Base-by-base conservation (phyloP, 2,888 invertebrate species). In the Hypsopygia costalis region DNA sequence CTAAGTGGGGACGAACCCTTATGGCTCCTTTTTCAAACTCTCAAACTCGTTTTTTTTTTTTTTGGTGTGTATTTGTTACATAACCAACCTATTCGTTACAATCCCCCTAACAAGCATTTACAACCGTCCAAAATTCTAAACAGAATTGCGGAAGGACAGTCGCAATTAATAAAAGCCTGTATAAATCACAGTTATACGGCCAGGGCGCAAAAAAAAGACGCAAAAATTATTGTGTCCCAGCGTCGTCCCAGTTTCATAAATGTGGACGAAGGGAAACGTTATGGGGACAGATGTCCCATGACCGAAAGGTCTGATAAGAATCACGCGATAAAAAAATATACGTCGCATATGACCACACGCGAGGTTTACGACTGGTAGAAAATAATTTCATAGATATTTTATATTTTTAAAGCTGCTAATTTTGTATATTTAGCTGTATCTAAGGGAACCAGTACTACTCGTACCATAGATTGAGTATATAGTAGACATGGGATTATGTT, bases 101-200 rank as follows among this genome's bases (percentile, higher is more conserved):
- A n/a, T n/a, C n/a, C n/a, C n/a, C n/a, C n/a, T n/a, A n/a, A n/a
- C n/a, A n/a, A n/a, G n/a, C n/a, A n/a, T 16, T 16, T 16, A 16
- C 16, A 16, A 16, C 4, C 1, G 7, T n/a, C 25, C 25, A 25
- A 25, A 25, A 5, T 8, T 25, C 25, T n/a, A 25, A 36, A 36
- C 36, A 20, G 25, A 6, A 25, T 4, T 25, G 25, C 35, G 27
- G 10, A 31, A 34, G 28, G 35, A 27, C 20, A 37, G 11, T 27
- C 21, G 29, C 53, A 53, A 66, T 68, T 58, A 59, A 62, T 63
- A 36, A 58, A 44, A 50, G 43, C 49, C 43, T 38, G 46, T 55
- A 64, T 63, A 61, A 67, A 67, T 65, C 62, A 60, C 39, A 31
- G 42, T 52, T 48, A 56, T 51, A 41, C 43, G 25, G 25, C 6